Percentiles rank a stretch among this genome's conserved stretches.
Evolutionary conservation across 35 echinoderm and acorn worm species (phyloP).

Genomic region (Heliocidaris tuberculata): DNA sequence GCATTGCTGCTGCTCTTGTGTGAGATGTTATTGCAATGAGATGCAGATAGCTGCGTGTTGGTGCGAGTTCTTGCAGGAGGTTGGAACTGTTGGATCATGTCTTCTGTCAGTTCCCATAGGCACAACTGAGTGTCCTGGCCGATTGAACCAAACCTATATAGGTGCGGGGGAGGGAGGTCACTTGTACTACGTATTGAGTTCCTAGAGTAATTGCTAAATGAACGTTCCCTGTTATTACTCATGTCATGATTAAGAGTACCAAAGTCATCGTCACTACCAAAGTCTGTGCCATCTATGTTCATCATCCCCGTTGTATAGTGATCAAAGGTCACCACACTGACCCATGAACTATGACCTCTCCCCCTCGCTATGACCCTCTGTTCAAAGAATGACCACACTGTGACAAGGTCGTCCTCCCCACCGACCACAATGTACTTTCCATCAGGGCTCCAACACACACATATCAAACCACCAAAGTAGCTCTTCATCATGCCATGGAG

Average conservation of each 20-base stretch:
- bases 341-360: constrained; percentile 87
- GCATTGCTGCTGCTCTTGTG: constrained; percentile 57
- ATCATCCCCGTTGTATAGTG: constrained; percentile 81
- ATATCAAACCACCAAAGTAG: constrained; percentile 95
- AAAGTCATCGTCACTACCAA: constrained; percentile 95
- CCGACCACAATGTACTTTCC: constrained; percentile 93
- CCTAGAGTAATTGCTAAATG: constrained; percentile 86
- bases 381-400: constrained; percentile 91
- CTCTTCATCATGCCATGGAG: constrained; percentile 94
- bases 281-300: constrained; percentile 70
- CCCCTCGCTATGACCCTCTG: constrained; percentile 82
- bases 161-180: constrained; percentile 60
- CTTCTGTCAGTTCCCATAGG: constrained; percentile 98
- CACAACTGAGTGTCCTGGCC: constrained; percentile 97
- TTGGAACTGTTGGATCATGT: constrained; percentile 73
- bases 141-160: constrained; percentile 95
- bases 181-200: constrained; percentile 73
- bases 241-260: constrained; percentile 50
- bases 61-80: constrained; percentile 77
- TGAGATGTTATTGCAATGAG: constrained; percentile 90
- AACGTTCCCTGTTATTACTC: constrained; percentile 65
- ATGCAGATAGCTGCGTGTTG: constrained; percentile 77
- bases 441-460: constrained; percentile 99
- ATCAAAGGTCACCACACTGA: constrained; percentile 92
- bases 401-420: constrained; percentile 93